Base-by-base conservation (phyloP, 2,113 vertebrate species). In the Clinocottus analis region DNA sequence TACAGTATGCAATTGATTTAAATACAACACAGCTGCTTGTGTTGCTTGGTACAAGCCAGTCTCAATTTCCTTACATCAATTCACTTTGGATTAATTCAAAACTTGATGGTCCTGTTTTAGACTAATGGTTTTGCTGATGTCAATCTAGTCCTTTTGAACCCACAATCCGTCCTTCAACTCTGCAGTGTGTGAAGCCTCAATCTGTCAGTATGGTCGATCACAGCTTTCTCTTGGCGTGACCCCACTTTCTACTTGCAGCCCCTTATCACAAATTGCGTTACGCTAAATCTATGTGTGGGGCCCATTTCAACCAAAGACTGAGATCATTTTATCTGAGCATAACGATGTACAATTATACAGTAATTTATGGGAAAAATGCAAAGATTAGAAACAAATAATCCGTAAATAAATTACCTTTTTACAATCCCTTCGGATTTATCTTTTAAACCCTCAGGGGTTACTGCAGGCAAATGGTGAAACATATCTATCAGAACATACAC, bases 311-410 rank as follows among this genome's bases (percentile, higher is more conserved):
- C 21, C 35, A 66, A 55, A 67, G 31, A 31, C 33, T 60, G 12
- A 59, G 10, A 64, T 31, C 29, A 39, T 72, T 77, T 72, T 72
- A 61, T 71, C 66, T 71, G 49, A 17, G n/a, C 17, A 3, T 25
- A 64, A 63, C 63, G 8, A 60, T 59, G n/a, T 45, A 21, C 29
- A 33, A 51, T 37, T 29, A 69, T 63, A 25, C 27, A 69, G 33
- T 51, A n/a, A 43, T 43, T 25, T 63, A 58, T 2, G 23, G 41
- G 59, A 13, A 25, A 45, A 37, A 11, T 27, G 51, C 7, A 23
- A 31, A 58, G 23, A 75, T 23, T n/a, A 60, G n/a, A 60, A 59
- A 29, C 33, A 71, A 9, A 49, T 21, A 9, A 45, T 45, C 16
- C 7, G 19, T 8, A 49, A n/a, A 47, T 47, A 47, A 47, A 47